phyloP scores from a whole-genome alignment of 2,113 vertebrate species.

The Otolemur garnettii region DNA sequence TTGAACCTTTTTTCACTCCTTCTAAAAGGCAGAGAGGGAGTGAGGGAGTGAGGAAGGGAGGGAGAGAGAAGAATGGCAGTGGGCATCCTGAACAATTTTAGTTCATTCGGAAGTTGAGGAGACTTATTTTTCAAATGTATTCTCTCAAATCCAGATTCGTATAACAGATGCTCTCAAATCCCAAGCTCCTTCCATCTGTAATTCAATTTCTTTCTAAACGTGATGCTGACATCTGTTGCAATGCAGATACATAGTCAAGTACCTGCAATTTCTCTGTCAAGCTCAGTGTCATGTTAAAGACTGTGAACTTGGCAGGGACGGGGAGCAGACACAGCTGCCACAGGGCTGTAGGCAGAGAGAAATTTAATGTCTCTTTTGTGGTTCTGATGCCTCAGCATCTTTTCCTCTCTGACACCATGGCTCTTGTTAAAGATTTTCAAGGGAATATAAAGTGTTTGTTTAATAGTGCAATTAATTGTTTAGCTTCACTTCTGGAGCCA shows the following conservation, averaged over 20 bases:
- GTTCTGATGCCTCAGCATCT: slow-evolving; percentile 76
- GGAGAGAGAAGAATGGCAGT: neutral
- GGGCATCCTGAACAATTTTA: slow-evolving; percentile 57
- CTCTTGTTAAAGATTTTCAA: slow-evolving; percentile 70
- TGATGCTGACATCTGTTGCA: slow-evolving; percentile 80
- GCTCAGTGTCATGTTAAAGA: slow-evolving; percentile 70
- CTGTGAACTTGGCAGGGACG: slow-evolving; percentile 58
- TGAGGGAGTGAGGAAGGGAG: neutral
- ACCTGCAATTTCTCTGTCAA: slow-evolving; percentile 77
- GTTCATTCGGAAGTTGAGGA: slow-evolving; percentile 70
- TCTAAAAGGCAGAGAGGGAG: neutral
- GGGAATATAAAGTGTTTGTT: slow-evolving; percentile 75
- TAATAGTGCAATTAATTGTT: slow-evolving; percentile 81
- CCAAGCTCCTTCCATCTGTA: slow-evolving; percentile 79
- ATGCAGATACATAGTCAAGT: slow-evolving; percentile 71
- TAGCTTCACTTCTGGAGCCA: slow-evolving; percentile 52
- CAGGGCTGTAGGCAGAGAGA: slow-evolving; percentile 52
- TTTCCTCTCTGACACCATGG: slow-evolving; percentile 63
- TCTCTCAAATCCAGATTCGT: slow-evolving; percentile 76
- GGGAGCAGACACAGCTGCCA: slow-evolving; percentile 19
- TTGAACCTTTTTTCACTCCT: neutral
- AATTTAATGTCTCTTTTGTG: slow-evolving; percentile 66
- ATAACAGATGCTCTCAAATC: slow-evolving; percentile 76
- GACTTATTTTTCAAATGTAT: slow-evolving; percentile 79
- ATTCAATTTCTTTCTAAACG: slow-evolving; percentile 77